A percentile compares a stretch with the other conserved stretches of the same genome.
These are phyloP conservation scores for Anableps anableps DNA, from an alignment of 2,797 vertebrate genomes.

Conservation along the genomic window DNA sequence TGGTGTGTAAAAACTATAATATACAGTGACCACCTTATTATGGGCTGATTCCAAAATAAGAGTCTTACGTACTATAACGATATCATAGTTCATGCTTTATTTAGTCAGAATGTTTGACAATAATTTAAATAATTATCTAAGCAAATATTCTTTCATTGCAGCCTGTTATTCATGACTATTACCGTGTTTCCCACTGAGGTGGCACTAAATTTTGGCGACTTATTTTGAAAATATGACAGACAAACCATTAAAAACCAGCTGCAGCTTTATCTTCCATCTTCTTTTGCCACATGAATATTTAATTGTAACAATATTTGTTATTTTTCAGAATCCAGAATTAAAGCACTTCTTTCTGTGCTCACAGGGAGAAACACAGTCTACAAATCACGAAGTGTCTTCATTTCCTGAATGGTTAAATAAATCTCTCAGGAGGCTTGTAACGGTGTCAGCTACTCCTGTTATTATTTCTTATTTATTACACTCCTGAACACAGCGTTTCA, in stretches of 20 bases:
- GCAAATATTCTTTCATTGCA: neutral
- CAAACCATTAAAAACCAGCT: neutral
- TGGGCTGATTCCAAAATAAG: neutral
- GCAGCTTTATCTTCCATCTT: neutral
- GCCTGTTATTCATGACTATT: neutral
- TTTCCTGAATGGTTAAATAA: conserved; percentile 19
- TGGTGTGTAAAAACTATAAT: no score
- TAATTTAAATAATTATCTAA: neutral
- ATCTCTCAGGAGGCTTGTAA: conserved; percentile 24
- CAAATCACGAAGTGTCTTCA: conserved; percentile 23
- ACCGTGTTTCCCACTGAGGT: neutral
- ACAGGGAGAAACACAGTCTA: conserved; percentile 13
- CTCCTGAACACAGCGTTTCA: conserved; percentile 21
- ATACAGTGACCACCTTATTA: neutral
- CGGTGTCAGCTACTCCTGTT: conserved; percentile 22
- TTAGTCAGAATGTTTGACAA: neutral
- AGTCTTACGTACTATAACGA: neutral
- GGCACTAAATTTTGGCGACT: neutral
- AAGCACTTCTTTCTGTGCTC: conserved; percentile 5
- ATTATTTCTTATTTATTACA: conserved; percentile 43
- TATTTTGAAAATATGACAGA: neutral
- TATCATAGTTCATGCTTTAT: neutral
- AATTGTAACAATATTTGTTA: neutral
- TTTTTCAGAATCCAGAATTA: neutral
- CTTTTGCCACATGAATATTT: conserved; percentile 3